Conservation (phyloP, 2,888 invertebrate genomes). For the Xestobium rufovillosum region DNA sequence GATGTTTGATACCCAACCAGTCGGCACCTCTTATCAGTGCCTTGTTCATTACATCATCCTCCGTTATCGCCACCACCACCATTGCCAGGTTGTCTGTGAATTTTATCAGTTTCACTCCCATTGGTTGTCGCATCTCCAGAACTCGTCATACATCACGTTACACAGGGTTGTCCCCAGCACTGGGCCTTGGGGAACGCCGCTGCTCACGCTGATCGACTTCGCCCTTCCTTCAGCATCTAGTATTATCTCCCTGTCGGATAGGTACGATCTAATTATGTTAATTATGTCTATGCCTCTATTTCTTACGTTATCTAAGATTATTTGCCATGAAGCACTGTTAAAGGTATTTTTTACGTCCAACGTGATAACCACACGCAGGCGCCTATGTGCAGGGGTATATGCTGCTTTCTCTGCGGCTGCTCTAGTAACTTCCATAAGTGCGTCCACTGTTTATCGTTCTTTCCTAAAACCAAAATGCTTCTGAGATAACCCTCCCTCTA, state of each 20-base stretch:
- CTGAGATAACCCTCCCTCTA: too few relatives aligned
- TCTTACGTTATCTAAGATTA: constrained; percentile 11
- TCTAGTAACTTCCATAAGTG: too few relatives aligned
- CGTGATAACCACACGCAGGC: constrained; percentile 3
- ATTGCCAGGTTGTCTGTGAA: constrained; percentile 15
- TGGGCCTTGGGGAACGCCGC: constrained; percentile 7
- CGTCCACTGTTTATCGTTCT: too few relatives aligned
- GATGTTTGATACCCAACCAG: constrained; percentile 17
- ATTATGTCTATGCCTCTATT: constrained; percentile 12
- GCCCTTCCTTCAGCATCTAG: constrained; percentile 7
- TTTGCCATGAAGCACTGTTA: constrained; percentile 4
- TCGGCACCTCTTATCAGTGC: background rate
- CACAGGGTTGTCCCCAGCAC: constrained; percentile 17
- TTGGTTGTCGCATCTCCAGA: constrained; percentile 6
- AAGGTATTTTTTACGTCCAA: constrained; percentile 8
- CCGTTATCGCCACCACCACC: background rate
- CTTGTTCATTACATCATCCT: constrained; percentile 6
- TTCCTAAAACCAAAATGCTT: too few relatives aligned
- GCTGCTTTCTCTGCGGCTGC: too few relatives aligned
- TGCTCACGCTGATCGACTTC: background rate
- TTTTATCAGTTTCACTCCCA: too few relatives aligned
- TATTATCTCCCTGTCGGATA: constrained; percentile 9
- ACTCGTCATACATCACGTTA: constrained; percentile 13
- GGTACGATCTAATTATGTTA: constrained; percentile 12
- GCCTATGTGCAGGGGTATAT: too few relatives aligned